These are phyloP conservation scores for Penelope pileata DNA, from an alignment of 2,113 vertebrate genomes.

Conservation along the genomic window DNA sequence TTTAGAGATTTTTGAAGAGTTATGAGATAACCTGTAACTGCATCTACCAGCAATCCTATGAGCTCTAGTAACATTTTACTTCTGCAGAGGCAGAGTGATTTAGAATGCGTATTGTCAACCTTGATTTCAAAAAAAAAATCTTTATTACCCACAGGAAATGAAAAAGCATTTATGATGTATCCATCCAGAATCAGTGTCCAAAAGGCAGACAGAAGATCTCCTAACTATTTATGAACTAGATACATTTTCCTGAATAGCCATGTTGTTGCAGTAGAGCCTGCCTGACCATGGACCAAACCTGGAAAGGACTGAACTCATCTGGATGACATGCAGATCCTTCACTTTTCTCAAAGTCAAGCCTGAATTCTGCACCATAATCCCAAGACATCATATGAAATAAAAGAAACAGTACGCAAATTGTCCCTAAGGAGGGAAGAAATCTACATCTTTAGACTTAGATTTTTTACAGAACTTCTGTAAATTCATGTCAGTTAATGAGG, in stretches of 20 bases:
- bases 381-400: not conserved
- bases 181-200: not conserved
- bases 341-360: not conserved
- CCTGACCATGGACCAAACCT: not conserved
- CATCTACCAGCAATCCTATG: not conserved
- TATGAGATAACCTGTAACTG: slow-evolving; percentile 26
- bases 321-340: not conserved
- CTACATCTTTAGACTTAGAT: not conserved
- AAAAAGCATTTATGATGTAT: not conserved
- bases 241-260: not conserved
- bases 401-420: not conserved
- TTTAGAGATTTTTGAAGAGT: slow-evolving; percentile 45
- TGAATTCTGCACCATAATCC: not conserved
- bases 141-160: not conserved
- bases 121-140: not conserved
- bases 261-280: not conserved
- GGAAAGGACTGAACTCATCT: not conserved
- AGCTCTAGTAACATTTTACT: not conserved
- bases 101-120: not conserved
- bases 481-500: not conserved
- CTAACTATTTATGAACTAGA: not conserved
- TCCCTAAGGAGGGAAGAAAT: not conserved
- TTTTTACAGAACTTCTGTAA: not conserved
- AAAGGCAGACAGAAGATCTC: not conserved
- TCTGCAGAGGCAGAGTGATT: not conserved